A percentile compares a stretch with the other conserved stretches of the same genome.
Evolutionary conservation across 2,113 vertebrate genomes (phyloP).

Genomic region (Caranx ignobilis): DNA sequence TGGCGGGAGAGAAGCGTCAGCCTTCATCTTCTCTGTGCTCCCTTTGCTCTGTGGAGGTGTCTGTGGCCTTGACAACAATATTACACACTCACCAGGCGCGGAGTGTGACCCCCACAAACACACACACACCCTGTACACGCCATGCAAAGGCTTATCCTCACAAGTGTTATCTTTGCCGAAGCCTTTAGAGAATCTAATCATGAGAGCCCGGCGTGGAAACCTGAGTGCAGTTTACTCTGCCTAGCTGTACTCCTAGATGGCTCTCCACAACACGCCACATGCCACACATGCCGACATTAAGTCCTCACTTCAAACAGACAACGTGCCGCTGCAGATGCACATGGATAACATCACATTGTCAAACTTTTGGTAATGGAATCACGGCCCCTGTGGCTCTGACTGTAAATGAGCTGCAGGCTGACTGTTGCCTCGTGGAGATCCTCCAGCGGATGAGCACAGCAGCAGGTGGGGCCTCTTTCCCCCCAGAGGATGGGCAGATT

Average conservation of each 20-base stretch:
- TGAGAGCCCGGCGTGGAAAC: slow-evolving; percentile 53
- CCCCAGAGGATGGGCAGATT: slow-evolving; percentile 46
- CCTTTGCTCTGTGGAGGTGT: slow-evolving; percentile 60
- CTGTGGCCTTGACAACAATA: slow-evolving; percentile 73
- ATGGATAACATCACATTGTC: slow-evolving; percentile 36
- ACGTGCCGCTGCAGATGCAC: neutral
- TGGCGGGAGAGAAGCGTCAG: slow-evolving; percentile 41
- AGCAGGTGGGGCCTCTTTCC: slow-evolving; percentile 56
- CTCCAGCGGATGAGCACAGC: slow-evolving; percentile 45
- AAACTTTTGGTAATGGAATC: slow-evolving; percentile 48
- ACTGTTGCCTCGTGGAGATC: slow-evolving; percentile 46
- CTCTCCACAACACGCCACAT: slow-evolving; percentile 42
- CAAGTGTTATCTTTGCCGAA: slow-evolving; percentile 65
- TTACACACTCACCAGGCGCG: slow-evolving; percentile 66
- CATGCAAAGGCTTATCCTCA: slow-evolving; percentile 66
- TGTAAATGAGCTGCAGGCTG: slow-evolving; percentile 54
- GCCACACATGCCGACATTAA: slow-evolving; percentile 16
- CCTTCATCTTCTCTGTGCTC: slow-evolving; percentile 64
- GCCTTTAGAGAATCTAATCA: slow-evolving; percentile 70
- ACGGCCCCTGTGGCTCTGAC: slow-evolving; percentile 20
- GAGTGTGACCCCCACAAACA: slow-evolving; percentile 34
- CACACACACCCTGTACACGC: slow-evolving; percentile 14
- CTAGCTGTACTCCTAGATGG: slow-evolving; percentile 50
- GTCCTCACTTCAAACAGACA: slow-evolving; percentile 49
- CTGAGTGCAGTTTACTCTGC: slow-evolving; percentile 60